phyloP scores from a whole-genome alignment of 2,797 vertebrate genomes.

The Harpagifer antarcticus region DNA sequence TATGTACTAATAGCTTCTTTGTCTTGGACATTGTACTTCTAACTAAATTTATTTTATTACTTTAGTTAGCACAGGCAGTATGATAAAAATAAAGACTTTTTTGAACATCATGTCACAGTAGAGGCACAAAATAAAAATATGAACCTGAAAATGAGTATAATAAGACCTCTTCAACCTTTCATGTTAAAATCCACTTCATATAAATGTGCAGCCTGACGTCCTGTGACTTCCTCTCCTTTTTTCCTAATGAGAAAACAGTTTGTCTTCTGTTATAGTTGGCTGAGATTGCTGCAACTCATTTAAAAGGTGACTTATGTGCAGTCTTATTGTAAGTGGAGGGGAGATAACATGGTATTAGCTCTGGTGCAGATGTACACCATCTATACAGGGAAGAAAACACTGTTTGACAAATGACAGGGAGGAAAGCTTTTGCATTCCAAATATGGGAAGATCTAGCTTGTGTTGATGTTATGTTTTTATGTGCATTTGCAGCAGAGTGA shows the following conservation, averaged over 20 bases:
- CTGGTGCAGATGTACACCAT: background rate
- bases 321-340: background rate
- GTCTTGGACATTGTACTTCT: too few species aligned
- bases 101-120: too few species aligned
- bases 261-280: background rate
- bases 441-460: slow-evolving; percentile 25
- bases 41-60: too few species aligned
- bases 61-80: too few species aligned
- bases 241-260: background rate
- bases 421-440: slow-evolving; percentile 52
- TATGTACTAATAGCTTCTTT: too few species aligned
- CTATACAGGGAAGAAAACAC: slow-evolving; percentile 15
- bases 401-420: background rate
- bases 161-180: background rate
- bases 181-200: background rate
- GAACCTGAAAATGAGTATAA: too few species aligned
- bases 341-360: background rate
- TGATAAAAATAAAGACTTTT: too few species aligned
- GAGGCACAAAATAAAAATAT: too few species aligned
- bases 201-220: background rate
- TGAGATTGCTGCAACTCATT: background rate
- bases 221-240: background rate
- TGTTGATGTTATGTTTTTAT: slow-evolving; percentile 9
- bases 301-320: background rate
- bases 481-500: background rate